Evolutionary conservation across 2,797 vertebrate species (phyloP), one percentile per base, ranked within the genome.

Genomic region (Enteromius mattozi): DNA sequence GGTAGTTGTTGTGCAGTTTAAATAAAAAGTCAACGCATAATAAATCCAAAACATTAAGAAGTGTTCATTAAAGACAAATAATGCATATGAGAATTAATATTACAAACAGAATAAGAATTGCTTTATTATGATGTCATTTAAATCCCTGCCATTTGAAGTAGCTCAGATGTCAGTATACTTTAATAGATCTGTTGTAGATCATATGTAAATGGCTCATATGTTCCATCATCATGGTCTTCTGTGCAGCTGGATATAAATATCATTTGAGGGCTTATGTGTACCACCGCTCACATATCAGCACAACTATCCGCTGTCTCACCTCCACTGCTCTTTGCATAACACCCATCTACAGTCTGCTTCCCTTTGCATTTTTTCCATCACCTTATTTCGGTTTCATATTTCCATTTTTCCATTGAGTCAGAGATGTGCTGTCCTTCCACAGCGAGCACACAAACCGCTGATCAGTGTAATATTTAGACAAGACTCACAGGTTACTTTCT

Each of bases 281-380:
- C 84, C 85, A 65, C 86, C 78, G 87, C 87, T 89, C 90, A 91
- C 92, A 91, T 86, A 93, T 89, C 90, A 89, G 81, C 85, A 88
- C 89, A 87, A 85, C 81, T 88, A 61, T 40, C 63, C 5, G 45
- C 81, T 74, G 56, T 76, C 42, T 83, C 54, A 75, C 78, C 81
- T 77, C 81, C 81, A 78, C 71, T 71, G 19, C 42, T 78, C 78
- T 86, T 86, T 88, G 84, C 81, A 85, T 84, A 85, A 82, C 68
- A 79, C 59, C 33, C 59, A 70, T 61, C 83, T 27, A 81, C 42
- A 45, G 27, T 40, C 72, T 21, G 47, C 83, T 86, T 84, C 82
- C 83, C 51, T 83, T 84, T 82, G 89, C 88, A 91, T 92, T 92
- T 90, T 93, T 93, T 93, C 93, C 92, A 92, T 88, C 86, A 49